Evolutionary conservation across 2,113 vertebrate species (phyloP).

Genomic region (Apaloderma vittatum): DNA sequence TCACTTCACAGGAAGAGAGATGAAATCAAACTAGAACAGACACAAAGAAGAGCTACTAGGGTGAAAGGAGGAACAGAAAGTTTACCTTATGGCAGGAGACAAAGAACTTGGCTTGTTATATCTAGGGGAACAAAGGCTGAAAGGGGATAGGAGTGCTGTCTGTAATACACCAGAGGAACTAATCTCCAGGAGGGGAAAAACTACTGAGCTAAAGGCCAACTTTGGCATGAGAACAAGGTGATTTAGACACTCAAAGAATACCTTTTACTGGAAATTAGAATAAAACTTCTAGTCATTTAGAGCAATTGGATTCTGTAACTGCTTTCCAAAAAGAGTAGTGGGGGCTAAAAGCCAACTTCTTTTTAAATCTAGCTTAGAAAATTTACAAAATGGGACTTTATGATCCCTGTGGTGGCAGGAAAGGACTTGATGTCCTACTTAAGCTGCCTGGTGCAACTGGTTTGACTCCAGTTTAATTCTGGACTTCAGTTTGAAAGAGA

Average conservation of each 20-base stretch:
- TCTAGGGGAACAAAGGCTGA: constrained; percentile 28
- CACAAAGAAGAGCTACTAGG: neutral
- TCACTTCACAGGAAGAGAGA: neutral
- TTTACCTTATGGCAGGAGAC: neutral
- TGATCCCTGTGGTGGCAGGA: neutral
- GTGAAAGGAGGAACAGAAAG: neutral
- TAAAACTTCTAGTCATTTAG: constrained; percentile 6
- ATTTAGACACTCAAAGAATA: constrained; percentile 13
- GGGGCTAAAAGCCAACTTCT: neutral
- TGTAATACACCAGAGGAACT: neutral
- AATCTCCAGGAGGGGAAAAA: neutral
- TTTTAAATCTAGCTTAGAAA: neutral
- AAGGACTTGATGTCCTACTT: neutral
- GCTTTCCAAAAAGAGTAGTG: neutral
- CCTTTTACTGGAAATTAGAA: constrained; percentile 24
- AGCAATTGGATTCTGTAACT: constrained; percentile 9
- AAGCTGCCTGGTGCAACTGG: neutral
- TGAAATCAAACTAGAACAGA: neutral
- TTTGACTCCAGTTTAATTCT: neutral
- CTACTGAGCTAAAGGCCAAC: neutral
- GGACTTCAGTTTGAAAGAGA: neutral
- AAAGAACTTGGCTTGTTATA: constrained; percentile 1
- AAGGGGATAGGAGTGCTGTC: neutral
- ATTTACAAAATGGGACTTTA: neutral
- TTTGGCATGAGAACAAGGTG: constrained; percentile 21